phyloP scores from a whole-genome alignment of 2,888 invertebrate species.

The Drosophila ustulata region DNA sequence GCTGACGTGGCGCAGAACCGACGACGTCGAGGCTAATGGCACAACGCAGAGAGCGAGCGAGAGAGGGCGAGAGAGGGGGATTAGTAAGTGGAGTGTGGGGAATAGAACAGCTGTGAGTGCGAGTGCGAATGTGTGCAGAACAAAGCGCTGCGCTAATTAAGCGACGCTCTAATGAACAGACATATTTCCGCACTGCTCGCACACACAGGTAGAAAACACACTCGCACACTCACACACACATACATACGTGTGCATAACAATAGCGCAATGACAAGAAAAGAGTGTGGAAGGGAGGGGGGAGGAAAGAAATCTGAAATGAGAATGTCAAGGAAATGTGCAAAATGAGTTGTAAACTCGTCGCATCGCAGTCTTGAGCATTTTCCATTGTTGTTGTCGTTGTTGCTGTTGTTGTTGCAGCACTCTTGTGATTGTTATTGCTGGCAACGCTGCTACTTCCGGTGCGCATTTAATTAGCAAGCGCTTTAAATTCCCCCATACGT shows the following conservation, averaged over 20 bases:
- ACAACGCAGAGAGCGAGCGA: constrained; percentile 3
- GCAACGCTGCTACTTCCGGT: constrained; percentile 48
- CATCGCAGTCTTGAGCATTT: constrained; percentile 38
- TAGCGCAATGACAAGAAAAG: constrained; percentile 42
- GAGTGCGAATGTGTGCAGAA: constrained; percentile 42
- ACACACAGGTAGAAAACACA: constrained; percentile 14
- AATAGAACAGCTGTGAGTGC: constrained; percentile 36
- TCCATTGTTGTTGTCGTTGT: constrained; percentile 32
- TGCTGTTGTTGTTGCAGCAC: constrained; percentile 22
- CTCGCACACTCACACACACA: constrained; percentile 4
- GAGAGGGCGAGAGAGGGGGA: constrained; percentile 11
- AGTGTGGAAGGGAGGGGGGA: not conserved
- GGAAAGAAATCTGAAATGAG: constrained; percentile 60
- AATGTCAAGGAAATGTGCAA: constrained; percentile 79
- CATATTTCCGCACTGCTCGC: constrained; percentile 18
- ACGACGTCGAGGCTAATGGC: constrained; percentile 43
- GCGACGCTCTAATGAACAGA: constrained; percentile 76
- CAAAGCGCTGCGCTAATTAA: constrained; percentile 70
- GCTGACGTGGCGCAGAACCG: constrained; percentile 23
- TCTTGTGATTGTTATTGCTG: constrained; percentile 29
- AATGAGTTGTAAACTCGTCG: constrained; percentile 69
- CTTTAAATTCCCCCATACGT: constrained; percentile 17
- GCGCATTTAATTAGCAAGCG: constrained; percentile 42
- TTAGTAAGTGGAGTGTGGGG: constrained; percentile 35
- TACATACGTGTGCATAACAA: constrained; percentile 36